A percentile compares a stretch with the other conserved stretches of the same genome.
Evolutionary conservation across 2,113 vertebrate species (phyloP).

Genomic region (Hemichromis elongatus): DNA sequence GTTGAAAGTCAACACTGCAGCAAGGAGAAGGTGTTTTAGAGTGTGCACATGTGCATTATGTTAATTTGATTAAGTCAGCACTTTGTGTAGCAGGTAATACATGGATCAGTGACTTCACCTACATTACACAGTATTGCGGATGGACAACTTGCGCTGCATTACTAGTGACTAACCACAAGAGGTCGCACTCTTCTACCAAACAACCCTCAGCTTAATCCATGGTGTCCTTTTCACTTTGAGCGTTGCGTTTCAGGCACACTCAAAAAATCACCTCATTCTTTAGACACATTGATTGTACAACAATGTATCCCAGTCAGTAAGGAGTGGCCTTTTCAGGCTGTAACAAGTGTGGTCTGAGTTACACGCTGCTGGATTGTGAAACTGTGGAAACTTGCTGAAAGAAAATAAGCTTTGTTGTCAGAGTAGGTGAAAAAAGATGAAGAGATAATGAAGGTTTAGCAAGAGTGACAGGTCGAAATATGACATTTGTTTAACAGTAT

Average conservation of each 20-base stretch:
- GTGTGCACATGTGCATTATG: neutral
- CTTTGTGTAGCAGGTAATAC: neutral
- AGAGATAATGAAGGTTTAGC: neutral
- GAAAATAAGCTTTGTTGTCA: neutral
- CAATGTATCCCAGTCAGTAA: neutral
- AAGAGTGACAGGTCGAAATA: neutral
- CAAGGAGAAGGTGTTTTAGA: neutral
- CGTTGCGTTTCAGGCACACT: neutral
- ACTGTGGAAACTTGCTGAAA: neutral
- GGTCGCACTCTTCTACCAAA: conserved; percentile 15
- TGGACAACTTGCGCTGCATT: neutral
- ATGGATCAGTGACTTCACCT: neutral
- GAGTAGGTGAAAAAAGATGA: neutral
- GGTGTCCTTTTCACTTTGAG: neutral
- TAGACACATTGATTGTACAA: neutral
- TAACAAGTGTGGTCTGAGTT: neutral
- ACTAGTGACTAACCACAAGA: neutral
- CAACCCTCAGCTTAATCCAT: neutral
- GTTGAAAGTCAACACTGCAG: neutral
- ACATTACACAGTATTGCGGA: neutral
- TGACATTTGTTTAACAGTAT: neutral
- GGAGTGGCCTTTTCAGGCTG: neutral
- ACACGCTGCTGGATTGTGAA: neutral
- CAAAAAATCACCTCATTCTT: neutral
- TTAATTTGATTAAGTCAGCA: conserved; percentile 31